Evolutionary conservation across 2,888 invertebrate genomes (phyloP).

Genomic region (Pachycephus smyrnensis): DNA sequence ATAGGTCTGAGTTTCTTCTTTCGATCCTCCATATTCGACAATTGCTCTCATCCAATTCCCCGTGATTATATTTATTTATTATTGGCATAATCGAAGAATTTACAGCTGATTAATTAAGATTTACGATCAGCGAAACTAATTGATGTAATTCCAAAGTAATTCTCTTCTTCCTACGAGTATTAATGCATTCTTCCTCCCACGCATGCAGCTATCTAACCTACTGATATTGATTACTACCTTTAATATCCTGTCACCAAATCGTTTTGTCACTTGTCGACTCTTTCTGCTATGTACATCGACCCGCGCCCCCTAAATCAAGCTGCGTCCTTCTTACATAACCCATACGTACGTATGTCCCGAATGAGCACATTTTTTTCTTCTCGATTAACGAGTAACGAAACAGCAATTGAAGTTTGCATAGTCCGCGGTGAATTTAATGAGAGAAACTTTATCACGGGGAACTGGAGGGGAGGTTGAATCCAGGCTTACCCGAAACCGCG

Average conservation of each 20-base stretch:
- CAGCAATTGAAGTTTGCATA: background rate
- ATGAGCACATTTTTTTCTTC: background rate
- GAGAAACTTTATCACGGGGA: background rate
- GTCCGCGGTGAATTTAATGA: background rate
- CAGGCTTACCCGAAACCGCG: conserved; percentile 2
- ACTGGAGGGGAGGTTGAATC: background rate
- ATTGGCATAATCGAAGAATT: background rate
- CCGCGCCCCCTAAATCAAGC: background rate
- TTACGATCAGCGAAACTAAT: background rate
- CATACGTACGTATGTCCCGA: background rate
- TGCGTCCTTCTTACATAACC: background rate
- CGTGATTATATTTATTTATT: background rate
- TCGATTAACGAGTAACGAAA: background rate
- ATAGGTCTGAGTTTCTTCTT: background rate
- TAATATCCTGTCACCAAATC: background rate
- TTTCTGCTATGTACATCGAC: background rate
- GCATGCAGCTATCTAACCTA: background rate
- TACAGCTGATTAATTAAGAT: background rate
- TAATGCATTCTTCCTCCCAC: background rate
- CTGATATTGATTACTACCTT: background rate
- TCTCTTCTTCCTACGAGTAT: background rate
- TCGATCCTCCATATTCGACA: background rate
- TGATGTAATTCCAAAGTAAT: background rate
- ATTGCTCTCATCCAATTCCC: background rate
- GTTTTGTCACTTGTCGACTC: background rate